A percentile compares a stretch with the other conserved stretches of the same genome.
phyloP scores from a whole-genome alignment of 2,113 vertebrate genomes.

The Promerops cafer region DNA sequence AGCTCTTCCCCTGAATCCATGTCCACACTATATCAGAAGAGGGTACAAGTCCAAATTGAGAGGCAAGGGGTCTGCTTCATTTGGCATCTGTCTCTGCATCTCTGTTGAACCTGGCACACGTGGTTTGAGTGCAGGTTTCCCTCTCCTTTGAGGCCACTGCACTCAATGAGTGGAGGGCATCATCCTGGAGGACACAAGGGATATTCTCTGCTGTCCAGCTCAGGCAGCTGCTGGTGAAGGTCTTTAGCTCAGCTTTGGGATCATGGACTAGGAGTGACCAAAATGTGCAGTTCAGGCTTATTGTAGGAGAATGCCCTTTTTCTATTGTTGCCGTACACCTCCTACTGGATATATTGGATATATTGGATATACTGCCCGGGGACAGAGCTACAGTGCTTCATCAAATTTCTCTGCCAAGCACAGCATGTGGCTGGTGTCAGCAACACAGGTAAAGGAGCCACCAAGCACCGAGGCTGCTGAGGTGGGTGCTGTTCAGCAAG shows the following conservation, averaged over 20 bases:
- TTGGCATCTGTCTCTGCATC: background rate
- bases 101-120: background rate
- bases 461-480: background rate
- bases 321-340: fast-evolving
- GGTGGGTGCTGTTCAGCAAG: background rate
- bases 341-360: background rate
- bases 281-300: background rate
- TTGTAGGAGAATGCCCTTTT: fast-evolving
- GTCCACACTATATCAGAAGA: fast-evolving
- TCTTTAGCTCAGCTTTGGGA: background rate
- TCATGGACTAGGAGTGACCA: fast-evolving
- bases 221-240: background rate
- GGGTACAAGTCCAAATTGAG: fast-evolving
- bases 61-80: background rate
- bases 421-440: fast-evolving
- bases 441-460: fast-evolving
- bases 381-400: background rate
- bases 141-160: background rate
- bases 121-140: background rate
- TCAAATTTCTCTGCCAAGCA: background rate
- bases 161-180: background rate
- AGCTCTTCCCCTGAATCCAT: fast-evolving
- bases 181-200: background rate
- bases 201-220: background rate
- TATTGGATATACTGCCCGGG: too few relatives aligned